phyloP scores from a whole-genome alignment of 2,113 vertebrate genomes.

The Todiramphus saurophagus region DNA sequence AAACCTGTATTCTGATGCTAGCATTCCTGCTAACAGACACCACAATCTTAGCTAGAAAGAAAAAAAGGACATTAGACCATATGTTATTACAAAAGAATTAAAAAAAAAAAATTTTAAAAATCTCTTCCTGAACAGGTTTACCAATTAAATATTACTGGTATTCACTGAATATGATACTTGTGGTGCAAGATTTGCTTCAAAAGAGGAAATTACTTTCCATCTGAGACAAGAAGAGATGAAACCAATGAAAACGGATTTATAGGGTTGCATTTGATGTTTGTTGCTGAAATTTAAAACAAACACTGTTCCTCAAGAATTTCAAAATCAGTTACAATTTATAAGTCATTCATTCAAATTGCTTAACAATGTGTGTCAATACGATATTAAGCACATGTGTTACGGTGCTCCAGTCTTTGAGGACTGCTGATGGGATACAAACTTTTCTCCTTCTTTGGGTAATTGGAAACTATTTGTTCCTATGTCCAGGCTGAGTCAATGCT shows the following conservation, averaged over 20 bases:
- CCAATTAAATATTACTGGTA: background rate
- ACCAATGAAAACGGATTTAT: background rate
- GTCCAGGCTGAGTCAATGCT: background rate
- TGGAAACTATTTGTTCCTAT: background rate
- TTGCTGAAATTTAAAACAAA: conserved; percentile 5
- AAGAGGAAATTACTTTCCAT: background rate
- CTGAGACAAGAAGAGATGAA: background rate
- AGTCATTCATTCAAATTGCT: background rate
- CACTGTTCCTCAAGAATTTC: background rate
- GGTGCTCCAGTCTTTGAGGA: background rate
- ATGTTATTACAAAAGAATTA: background rate
- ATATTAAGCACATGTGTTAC: background rate
- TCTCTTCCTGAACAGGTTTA: background rate
- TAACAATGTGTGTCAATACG: background rate
- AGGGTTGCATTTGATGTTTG: background rate
- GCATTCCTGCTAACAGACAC: background rate
- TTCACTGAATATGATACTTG: background rate
- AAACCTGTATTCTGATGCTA: background rate
- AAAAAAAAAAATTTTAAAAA: too few species aligned
- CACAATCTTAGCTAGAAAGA: background rate
- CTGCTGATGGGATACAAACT: background rate
- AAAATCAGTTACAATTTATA: background rate
- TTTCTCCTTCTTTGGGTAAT: background rate
- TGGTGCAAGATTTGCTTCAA: background rate
- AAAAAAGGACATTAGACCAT: background rate